phyloP scores from a whole-genome alignment of 2,888 invertebrate genomes.

The Hipparchia semele region DNA sequence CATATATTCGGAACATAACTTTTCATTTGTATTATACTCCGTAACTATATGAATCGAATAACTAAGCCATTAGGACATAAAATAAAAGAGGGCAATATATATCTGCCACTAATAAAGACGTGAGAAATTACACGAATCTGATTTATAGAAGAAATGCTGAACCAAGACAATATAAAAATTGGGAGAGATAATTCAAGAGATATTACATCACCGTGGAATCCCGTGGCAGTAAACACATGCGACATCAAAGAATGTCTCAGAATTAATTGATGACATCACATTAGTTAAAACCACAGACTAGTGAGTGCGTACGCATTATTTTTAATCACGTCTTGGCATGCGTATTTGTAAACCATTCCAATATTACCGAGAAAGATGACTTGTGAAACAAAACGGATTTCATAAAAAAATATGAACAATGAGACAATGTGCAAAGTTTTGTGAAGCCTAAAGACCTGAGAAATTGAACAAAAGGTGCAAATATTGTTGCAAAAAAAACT shows the following conservation, averaged over 20 bases:
- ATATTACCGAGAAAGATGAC: slow-evolving; percentile 24
- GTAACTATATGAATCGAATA: not conserved
- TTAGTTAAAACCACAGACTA: slow-evolving; percentile 49
- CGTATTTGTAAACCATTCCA: slow-evolving; percentile 26
- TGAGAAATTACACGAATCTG: slow-evolving; percentile 21
- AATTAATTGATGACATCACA: slow-evolving; percentile 58
- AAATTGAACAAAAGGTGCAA: slow-evolving; percentile 15
- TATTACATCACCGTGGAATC: slow-evolving; percentile 32
- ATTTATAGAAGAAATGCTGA: slow-evolving; percentile 25
- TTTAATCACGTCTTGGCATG: slow-evolving; percentile 26
- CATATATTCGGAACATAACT: not conserved
- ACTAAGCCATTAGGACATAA: slow-evolving; percentile 14
- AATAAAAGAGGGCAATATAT: slow-evolving; percentile 22
- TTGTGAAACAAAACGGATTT: slow-evolving; percentile 2
- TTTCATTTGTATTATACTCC: slow-evolving; percentile 9
- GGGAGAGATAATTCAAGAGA: slow-evolving; percentile 28
- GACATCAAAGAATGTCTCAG: slow-evolving; percentile 59
- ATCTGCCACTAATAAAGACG: slow-evolving; percentile 22
- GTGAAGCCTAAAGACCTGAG: not conserved
- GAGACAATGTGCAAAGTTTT: slow-evolving; percentile 12
- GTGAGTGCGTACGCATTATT: slow-evolving; percentile 29
- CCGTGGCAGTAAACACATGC: slow-evolving; percentile 36
- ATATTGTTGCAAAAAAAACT: slow-evolving; percentile 4
- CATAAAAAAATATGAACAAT: not conserved
- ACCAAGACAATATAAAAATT: slow-evolving; percentile 34